A percentile compares a stretch with the other conserved stretches of the same genome.
Conservation (phyloP, 2,888 invertebrate genomes). For the Caenorhabditis becei region DNA sequence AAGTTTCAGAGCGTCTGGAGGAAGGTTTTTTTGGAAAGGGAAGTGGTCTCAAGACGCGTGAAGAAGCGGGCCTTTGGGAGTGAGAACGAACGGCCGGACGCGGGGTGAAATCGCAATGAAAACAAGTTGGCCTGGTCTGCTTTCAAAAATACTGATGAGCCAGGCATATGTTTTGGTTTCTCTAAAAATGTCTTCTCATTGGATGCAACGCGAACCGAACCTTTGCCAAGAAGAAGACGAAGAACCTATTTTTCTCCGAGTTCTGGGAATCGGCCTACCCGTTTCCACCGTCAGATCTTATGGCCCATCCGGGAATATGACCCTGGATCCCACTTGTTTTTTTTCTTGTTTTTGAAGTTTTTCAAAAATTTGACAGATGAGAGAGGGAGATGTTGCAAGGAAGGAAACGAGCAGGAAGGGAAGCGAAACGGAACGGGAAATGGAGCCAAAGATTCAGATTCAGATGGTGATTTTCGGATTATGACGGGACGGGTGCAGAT, state of each 20-base stretch:
- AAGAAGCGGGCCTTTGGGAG: slow-evolving; percentile 29
- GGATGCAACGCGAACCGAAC: not conserved
- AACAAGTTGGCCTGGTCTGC: slow-evolving; percentile 15
- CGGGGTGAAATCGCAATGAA: slow-evolving; percentile 20
- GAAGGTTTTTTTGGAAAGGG: not conserved
- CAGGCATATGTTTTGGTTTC: slow-evolving; percentile 35
- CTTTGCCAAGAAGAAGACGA: not conserved
- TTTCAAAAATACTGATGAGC: slow-evolving; percentile 47
- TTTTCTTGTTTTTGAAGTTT: not conserved
- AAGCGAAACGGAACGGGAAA: not conserved
- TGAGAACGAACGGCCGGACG: slow-evolving; percentile 3
- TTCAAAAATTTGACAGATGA: not conserved
- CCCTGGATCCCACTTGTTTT: not conserved
- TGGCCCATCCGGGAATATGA: slow-evolving; percentile 4
- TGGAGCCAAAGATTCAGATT: not conserved
- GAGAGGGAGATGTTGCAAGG: not conserved
- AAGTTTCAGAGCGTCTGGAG: not conserved
- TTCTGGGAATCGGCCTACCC: not conserved
- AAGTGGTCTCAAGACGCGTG: not conserved
- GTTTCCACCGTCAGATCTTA: not conserved
- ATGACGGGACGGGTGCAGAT: not conserved
- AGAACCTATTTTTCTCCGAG: not conserved
- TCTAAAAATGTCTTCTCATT: slow-evolving; percentile 30
- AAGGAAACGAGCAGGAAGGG: too few species aligned
- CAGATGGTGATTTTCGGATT: not conserved